These are phyloP conservation scores for Synergus itoensis DNA, from an alignment of 2,888 invertebrate genomes.

Conservation along the genomic window DNA sequence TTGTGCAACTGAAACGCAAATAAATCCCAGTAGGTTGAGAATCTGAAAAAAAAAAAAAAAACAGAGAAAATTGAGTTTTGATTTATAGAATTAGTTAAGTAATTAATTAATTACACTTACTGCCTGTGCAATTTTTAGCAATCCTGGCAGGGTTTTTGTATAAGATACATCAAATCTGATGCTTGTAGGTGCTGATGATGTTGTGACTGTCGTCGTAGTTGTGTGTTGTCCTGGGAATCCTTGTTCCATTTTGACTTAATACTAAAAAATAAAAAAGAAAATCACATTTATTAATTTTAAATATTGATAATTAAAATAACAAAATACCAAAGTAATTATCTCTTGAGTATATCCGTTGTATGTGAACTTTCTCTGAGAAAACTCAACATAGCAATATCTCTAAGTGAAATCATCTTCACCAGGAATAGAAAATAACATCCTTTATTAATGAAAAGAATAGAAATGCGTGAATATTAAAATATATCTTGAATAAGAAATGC, in stretches of 20 bases:
- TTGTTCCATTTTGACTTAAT: constrained; percentile 78
- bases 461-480: too few relatives aligned
- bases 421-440: neutral
- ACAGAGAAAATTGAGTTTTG: neutral
- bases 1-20: constrained; percentile 85
- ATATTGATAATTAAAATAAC: neutral
- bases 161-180: constrained; percentile 88
- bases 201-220: constrained; percentile 81
- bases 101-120: constrained; percentile 79
- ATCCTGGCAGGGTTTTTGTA: constrained; percentile 85
- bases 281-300: neutral
- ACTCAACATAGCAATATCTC: neutral
- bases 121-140: constrained; percentile 87
- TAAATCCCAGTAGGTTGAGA: constrained; percentile 87
- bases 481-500: too few relatives aligned
- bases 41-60: constrained; percentile 77
- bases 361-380: neutral
- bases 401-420: neutral
- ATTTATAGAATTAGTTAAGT: neutral
- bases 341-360: neutral
- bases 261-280: neutral
- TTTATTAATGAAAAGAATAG: neutral
- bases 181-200: constrained; percentile 85
- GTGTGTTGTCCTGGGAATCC: constrained; percentile 88
- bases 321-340: too few relatives aligned